Base-by-base conservation (phyloP, 2,888 invertebrate genomes). In the Craniophora ligustri region DNA sequence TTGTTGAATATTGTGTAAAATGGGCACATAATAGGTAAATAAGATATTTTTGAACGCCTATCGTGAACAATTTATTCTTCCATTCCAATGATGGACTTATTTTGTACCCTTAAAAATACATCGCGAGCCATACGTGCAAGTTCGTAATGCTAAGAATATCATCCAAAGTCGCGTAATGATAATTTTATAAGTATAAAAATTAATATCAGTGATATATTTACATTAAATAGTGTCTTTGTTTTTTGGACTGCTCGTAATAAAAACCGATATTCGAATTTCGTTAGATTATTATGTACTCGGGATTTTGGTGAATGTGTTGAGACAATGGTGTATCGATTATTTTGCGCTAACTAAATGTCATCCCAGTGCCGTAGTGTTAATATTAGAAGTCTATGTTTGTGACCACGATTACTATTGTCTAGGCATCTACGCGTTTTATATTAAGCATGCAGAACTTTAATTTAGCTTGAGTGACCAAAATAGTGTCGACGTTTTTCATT, bases 311-410 rank as follows among this genome's bases (percentile, higher is more conserved):
- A 88, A 89, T 87, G 87, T 91, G 90, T 86, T 89, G 86, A 91
- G 91, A 92, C 92, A 92, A 92, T 92, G 92, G 92, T 92, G 88
- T 93, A 93, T 93, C 91, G 93, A 93, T 93, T 93, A 92, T 92
- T 93, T 92, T 92, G 87, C 89, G 89, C 89, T 88, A 89, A 91
- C 88, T 90, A 92, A 93, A 93, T 92, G 93, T 93, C 93, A 93
- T 91, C 91, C 88, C 91, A 81, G 92, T 89, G 81, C 83, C 87
- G 89, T 89, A 86, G 91, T 91, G 92, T 89, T 93, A 93, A 93
- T 93, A 92, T 93, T 92, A 92, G 93, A 92, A 89, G 87, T 91
- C 88, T 91, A 87, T 86, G 91, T 89, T 90, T 87, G 92, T 89
- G 87, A 85, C 84, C 81, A 87, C 89, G 85, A 87, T 87, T 87